Base-by-base conservation (phyloP, 35 echinoderm and acorn worm species). In the Ophioderma brevispina region DNA sequence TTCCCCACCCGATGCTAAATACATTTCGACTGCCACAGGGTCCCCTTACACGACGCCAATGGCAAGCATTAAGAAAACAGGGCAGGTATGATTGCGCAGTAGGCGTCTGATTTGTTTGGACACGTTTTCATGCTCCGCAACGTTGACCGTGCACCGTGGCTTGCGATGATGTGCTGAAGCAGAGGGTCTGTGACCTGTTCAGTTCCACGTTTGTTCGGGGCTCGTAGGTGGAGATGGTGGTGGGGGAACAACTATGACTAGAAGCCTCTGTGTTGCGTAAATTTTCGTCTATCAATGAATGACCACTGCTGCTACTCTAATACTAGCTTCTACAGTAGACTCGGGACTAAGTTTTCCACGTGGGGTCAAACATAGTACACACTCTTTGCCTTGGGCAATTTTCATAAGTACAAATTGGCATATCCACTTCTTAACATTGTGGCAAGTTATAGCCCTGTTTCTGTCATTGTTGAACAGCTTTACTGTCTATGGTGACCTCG, bases 311-410 rank as follows among this genome's bases (percentile, higher is more conserved):
- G n/a, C 59, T 70, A 25, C 17, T 70, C 80, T 81, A 46, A 90
- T 96, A 1, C 81, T 81, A 37, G 94, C 91, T 34, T 80, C 84
- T 31, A 92, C 49, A 87, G 70, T 82, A 49, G 49, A 70, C 38
- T 94, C 90, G 38, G 84, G 92, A 63, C 96, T 98, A 30, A 70
- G 92, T 55, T 90, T 86, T 19, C 88, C 80, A 32, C 84, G 91
- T 64, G 38, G 59, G 39, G 31, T 84, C 76, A 82, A 82, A 80
- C 97, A 99, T 84, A 99, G 63, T 33, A 90, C 91, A 56, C 97
- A 99, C 52, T 95, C 92, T 81, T 99, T 99, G 21, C 93, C 91
- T 41, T 93, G 93, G 97, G 93, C 97, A 99, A 81, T 99, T 99
- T 70, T 99, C 97, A 91, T 99, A 99, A 31, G 97, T 99, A 78